A percentile compares a stretch with the other conserved stretches of the same genome.
These are phyloP conservation scores for Epirrita christyi DNA, from an alignment of 2,888 invertebrate species.

Conservation along the genomic window DNA sequence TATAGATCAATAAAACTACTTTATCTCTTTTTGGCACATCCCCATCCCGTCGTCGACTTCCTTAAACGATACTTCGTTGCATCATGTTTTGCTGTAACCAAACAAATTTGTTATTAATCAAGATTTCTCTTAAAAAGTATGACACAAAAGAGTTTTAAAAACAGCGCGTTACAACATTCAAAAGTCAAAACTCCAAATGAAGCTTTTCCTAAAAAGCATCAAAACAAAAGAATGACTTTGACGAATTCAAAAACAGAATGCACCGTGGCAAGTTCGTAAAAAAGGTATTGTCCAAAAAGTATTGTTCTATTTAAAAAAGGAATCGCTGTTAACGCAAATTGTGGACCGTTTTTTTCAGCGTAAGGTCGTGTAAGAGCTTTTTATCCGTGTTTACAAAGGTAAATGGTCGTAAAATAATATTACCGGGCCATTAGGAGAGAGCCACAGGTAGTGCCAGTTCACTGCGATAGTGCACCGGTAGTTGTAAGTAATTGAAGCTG, in stretches of 20 bases:
- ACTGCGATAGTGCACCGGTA: slow-evolving; percentile 64
- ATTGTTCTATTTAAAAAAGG: slow-evolving; percentile 59
- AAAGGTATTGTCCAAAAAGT: slow-evolving; percentile 46
- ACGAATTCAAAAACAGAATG: slow-evolving; percentile 42
- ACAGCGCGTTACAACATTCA: slow-evolving; percentile 41
- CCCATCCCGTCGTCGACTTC: slow-evolving; percentile 81
- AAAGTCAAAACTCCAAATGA: slow-evolving; percentile 50
- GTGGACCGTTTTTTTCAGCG: slow-evolving; percentile 64
- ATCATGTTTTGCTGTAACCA: slow-evolving; percentile 65
- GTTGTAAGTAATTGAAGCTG: slow-evolving; percentile 68
- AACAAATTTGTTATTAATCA: slow-evolving; percentile 28
- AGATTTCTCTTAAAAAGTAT: slow-evolving; percentile 28
- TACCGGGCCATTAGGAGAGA: slow-evolving; percentile 72
- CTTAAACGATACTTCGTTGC: slow-evolving; percentile 72
- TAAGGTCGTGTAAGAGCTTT: slow-evolving; percentile 65
- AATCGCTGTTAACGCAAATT: slow-evolving; percentile 68
- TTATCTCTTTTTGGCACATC: slow-evolving; percentile 86
- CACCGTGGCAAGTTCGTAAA: slow-evolving; percentile 53
- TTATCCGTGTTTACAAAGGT: slow-evolving; percentile 77
- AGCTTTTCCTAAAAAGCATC: slow-evolving; percentile 17
- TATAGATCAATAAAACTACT: slow-evolving; percentile 86
- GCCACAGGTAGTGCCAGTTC: slow-evolving; percentile 80
- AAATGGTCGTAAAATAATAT: slow-evolving; percentile 82
- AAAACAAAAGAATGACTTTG: slow-evolving; percentile 31
- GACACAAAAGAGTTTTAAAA: slow-evolving; percentile 26